Evolutionary conservation across 1,140 invertebrate species (phyloP).

Genomic region (Scaptomyza hsui): DNA sequence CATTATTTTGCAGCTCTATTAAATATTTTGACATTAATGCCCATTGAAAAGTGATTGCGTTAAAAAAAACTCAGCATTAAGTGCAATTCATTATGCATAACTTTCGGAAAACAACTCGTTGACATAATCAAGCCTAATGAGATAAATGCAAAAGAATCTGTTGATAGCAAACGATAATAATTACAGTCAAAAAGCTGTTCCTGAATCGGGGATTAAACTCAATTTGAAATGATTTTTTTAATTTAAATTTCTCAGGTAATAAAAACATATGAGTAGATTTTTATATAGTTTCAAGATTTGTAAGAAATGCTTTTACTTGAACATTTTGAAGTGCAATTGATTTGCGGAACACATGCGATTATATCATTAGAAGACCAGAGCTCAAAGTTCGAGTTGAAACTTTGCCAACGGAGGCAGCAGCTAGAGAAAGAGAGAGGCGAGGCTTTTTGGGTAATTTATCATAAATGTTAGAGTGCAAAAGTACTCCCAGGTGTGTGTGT

Average conservation of each 20-base stretch:
- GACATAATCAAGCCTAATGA: slow-evolving; percentile 59
- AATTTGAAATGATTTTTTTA: neutral
- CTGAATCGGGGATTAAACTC: neutral
- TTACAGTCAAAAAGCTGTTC: slow-evolving; percentile 16
- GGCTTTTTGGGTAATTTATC: slow-evolving; percentile 36
- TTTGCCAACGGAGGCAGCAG: neutral
- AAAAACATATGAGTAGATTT: neutral
- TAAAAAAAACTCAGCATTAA: neutral
- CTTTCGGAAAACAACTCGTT: slow-evolving; percentile 17
- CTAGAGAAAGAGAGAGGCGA: neutral
- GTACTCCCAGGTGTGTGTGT: slow-evolving; percentile 23
- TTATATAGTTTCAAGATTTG: neutral
- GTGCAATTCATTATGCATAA: slow-evolving; percentile 40
- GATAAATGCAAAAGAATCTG: slow-evolving; percentile 19
- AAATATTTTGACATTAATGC: slow-evolving; percentile 60
- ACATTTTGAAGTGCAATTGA: neutral
- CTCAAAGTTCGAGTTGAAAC: slow-evolving; percentile 8
- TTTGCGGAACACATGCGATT: slow-evolving; percentile 22
- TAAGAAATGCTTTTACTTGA: neutral
- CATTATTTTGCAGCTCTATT: slow-evolving; percentile 24
- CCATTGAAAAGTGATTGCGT: slow-evolving; percentile 38
- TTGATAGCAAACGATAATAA: slow-evolving; percentile 24
- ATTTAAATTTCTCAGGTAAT: neutral
- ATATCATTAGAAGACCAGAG: slow-evolving; percentile 15
- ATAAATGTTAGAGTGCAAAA: slow-evolving; percentile 37